Evolutionary conservation across 2,888 invertebrate species (phyloP).

Genomic region (Sarcophaga rosellei): DNA sequence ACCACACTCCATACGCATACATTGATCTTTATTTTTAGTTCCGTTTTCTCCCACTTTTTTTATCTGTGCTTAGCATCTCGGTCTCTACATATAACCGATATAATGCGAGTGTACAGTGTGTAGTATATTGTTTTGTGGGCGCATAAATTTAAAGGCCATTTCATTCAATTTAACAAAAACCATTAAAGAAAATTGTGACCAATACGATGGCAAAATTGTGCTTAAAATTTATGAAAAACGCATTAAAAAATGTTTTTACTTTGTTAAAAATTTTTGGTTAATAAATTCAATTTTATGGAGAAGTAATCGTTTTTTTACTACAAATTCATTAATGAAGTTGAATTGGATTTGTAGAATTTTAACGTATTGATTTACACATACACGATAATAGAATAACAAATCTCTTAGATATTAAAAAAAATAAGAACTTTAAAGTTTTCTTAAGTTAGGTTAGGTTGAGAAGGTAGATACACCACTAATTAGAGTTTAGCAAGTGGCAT

Average conservation of each 20-base stretch:
- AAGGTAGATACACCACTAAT: no score
- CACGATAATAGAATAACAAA: no score
- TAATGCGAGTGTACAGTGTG: neutral
- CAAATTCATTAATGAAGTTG: no score
- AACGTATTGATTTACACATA: no score
- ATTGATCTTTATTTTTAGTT: neutral
- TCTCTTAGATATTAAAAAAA: no score
- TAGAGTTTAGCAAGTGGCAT: no score
- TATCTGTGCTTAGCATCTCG: neutral
- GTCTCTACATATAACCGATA: no score
- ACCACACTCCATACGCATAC: slow-evolving; percentile 8
- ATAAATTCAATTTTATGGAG: slow-evolving; percentile 8
- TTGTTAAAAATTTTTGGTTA: slow-evolving; percentile 14
- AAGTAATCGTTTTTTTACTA: neutral
- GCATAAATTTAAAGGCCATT: slow-evolving; percentile 63
- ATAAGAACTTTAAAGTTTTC: no score
- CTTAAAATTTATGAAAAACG: neutral
- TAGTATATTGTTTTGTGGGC: slow-evolving; percentile 56
- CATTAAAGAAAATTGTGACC: slow-evolving; percentile 19
- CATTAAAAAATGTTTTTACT: neutral
- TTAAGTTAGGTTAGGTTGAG: no score
- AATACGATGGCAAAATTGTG: neutral
- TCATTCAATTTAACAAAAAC: slow-evolving; percentile 59
- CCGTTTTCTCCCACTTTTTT: neutral
- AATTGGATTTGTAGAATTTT: no score